Evolutionary conservation across 2,113 vertebrate genomes (phyloP).

Genomic region (Verasper variegatus): DNA sequence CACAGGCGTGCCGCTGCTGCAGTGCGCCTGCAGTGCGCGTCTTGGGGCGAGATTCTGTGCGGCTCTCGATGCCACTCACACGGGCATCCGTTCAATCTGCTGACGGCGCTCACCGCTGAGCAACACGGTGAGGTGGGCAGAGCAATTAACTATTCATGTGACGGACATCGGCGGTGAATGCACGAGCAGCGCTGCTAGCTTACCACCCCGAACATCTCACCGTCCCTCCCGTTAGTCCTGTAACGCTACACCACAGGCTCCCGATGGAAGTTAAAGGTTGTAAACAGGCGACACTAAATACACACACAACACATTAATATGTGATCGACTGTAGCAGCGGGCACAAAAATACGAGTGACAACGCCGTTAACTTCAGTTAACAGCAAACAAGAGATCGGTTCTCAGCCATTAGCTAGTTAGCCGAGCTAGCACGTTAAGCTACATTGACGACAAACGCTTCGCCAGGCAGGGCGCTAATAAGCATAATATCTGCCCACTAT

Average conservation of each 20-base stretch:
- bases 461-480: not conserved
- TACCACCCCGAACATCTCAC: not conserved
- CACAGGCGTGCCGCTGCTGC: slow-evolving; percentile 26
- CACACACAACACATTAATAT: not conserved
- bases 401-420: slow-evolving; percentile 48
- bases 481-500: no score
- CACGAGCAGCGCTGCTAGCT: slow-evolving; percentile 18
- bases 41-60: slow-evolving; percentile 17
- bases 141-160: slow-evolving; percentile 59
- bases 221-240: not conserved
- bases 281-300: not conserved
- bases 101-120: slow-evolving; percentile 43
- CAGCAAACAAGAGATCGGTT: slow-evolving; percentile 13
- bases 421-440: slow-evolving; percentile 46
- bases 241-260: not conserved
- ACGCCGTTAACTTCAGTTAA: not conserved
- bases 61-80: slow-evolving; percentile 31
- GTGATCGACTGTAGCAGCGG: not conserved
- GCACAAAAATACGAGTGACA: not conserved
- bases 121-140: slow-evolving; percentile 26
- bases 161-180: slow-evolving; percentile 14
- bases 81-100: slow-evolving; percentile 38
- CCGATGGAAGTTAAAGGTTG: not conserved
- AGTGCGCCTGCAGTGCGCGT: slow-evolving; percentile 67
- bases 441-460: not conserved